A percentile compares a stretch with the other conserved stretches of the same genome.
Evolutionary conservation across 2,797 vertebrate genomes (phyloP).

Genomic region (Kryptopterus vitreolus): DNA sequence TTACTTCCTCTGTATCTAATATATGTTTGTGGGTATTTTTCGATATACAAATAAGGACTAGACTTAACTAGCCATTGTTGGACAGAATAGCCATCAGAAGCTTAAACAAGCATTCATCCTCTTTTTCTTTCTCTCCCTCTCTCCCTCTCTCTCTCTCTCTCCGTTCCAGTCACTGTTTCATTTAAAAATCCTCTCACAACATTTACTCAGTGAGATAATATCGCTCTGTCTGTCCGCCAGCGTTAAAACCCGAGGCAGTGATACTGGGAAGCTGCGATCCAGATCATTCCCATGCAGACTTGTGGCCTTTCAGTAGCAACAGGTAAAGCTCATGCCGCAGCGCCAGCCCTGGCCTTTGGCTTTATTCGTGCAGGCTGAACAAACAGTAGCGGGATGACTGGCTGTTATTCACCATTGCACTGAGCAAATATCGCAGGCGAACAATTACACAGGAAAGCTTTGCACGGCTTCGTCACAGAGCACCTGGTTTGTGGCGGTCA

Average conservation of each 20-base stretch:
- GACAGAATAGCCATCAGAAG: not conserved
- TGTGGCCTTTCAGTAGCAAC: slow-evolving; percentile 42
- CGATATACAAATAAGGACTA: not conserved
- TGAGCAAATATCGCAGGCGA: slow-evolving; percentile 6
- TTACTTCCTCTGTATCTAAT: not conserved
- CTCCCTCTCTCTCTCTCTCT: not conserved
- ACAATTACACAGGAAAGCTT: not conserved
- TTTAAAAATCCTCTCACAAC: not conserved
- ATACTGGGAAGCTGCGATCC: slow-evolving; percentile 62
- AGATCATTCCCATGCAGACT: slow-evolving; percentile 64
- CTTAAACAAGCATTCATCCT: not conserved
- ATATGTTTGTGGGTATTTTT: not conserved
- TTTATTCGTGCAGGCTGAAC: not conserved
- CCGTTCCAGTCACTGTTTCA: not conserved
- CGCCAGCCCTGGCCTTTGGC: slow-evolving; percentile 25
- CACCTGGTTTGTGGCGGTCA: not conserved
- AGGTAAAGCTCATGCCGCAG: slow-evolving; percentile 58
- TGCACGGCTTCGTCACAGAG: not conserved
- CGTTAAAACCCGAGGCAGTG: not conserved
- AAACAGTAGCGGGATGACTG: not conserved
- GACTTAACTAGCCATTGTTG: not conserved
- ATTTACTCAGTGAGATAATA: not conserved
- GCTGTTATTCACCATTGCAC: not conserved
- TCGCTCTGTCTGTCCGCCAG: not conserved
- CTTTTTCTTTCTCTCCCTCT: not conserved